These are phyloP conservation scores for Ginglymostoma cirratum DNA, from an alignment of 2,113 vertebrate species.

Conservation along the genomic window DNA sequence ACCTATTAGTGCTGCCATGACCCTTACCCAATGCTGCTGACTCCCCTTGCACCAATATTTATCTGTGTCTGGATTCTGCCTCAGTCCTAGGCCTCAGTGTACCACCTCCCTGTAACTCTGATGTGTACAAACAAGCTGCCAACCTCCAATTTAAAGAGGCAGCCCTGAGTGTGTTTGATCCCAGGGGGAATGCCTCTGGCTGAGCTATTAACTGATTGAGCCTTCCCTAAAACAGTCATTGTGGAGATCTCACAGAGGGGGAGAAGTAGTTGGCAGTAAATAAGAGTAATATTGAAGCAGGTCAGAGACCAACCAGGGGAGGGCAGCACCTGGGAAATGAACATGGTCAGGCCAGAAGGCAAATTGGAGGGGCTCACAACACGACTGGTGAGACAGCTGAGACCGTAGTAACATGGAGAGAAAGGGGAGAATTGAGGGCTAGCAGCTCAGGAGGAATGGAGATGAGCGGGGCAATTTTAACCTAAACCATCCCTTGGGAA, in stretches of 20 bases:
- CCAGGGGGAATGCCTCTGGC: background rate
- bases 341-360: background rate
- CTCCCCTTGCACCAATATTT: too few species aligned
- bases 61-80: too few species aligned
- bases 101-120: too few species aligned
- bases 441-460: background rate
- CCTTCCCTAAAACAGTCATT: background rate
- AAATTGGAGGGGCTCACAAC: background rate
- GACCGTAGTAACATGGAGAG: background rate
- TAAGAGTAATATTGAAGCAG: background rate
- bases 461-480: background rate
- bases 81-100: too few species aligned
- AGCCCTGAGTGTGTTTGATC: background rate
- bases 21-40: too few species aligned
- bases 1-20: too few species aligned
- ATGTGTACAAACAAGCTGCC: too few species aligned
- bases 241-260: background rate
- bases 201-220: background rate
- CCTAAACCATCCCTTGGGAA: too few species aligned
- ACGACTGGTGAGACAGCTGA: background rate
- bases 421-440: background rate
- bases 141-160: background rate
- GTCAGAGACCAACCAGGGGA: background rate
- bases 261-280: background rate
- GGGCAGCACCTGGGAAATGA: background rate